These are phyloP conservation scores for Sparus aurata DNA, from an alignment of 2,797 vertebrate species.

Conservation along the genomic window DNA sequence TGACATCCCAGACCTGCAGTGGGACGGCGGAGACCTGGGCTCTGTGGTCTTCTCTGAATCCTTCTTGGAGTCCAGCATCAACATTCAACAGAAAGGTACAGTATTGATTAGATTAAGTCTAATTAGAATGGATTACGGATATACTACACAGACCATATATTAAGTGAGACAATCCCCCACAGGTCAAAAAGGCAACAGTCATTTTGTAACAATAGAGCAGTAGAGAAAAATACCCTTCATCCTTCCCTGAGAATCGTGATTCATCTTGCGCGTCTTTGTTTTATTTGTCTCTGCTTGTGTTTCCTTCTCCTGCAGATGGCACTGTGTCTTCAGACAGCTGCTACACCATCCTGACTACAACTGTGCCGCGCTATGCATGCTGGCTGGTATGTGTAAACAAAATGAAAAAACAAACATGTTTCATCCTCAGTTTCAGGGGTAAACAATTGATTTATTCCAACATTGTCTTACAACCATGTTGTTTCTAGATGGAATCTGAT, in stretches of 20 bases:
- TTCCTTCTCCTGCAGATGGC: constrained; percentile 90
- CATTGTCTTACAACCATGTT: constrained; percentile 2
- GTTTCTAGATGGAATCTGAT: constrained; percentile 91
- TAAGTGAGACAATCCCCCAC: constrained; percentile 17
- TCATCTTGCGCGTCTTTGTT: constrained; percentile 32
- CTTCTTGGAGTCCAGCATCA: constrained; percentile 93
- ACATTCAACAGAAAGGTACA: constrained; percentile 92
- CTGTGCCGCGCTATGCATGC: constrained; percentile 90
- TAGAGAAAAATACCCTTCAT: constrained; percentile 38
- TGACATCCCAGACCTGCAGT: constrained; percentile 92
- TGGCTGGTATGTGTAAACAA: constrained; percentile 90
- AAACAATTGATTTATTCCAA: neutral
- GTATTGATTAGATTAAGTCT: constrained; percentile 19
- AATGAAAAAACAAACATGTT: neutral
- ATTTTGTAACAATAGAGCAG: constrained; percentile 11
- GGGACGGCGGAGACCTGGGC: constrained; percentile 86
- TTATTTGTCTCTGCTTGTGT: constrained; percentile 32
- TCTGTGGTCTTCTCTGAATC: constrained; percentile 97
- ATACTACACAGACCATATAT: no score
- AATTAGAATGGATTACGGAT: constrained; percentile 18
- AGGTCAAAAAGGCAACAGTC: constrained; percentile 13
- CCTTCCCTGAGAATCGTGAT: constrained; percentile 16
- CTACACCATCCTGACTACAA: constrained; percentile 90
- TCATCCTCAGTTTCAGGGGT: neutral
- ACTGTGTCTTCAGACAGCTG: constrained; percentile 90